A percentile compares a stretch with the other conserved stretches of the same genome.
These are phyloP conservation scores for Ammodytes marinus DNA, from an alignment of 2,113 vertebrate species.

Conservation along the genomic window DNA sequence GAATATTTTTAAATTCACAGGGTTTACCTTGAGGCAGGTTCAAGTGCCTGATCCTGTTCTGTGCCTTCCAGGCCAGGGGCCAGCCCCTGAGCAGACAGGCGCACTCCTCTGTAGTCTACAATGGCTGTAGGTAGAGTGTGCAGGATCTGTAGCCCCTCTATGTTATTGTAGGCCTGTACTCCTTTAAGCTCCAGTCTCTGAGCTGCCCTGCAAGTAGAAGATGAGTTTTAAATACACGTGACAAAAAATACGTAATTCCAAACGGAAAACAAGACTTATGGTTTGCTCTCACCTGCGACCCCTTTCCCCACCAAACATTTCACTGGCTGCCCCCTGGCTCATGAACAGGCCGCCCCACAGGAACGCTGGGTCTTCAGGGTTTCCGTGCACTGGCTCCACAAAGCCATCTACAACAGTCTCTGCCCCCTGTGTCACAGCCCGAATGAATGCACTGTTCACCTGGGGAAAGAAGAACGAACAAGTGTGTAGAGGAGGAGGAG, in stretches of 20 bases:
- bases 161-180: conserved; percentile 84
- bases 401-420: conserved; percentile 86
- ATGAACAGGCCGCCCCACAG: conserved; percentile 87
- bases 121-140: conserved; percentile 87
- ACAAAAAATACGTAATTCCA: neutral
- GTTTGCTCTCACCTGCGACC: conserved; percentile 75
- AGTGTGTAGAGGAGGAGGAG: neutral
- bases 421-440: conserved; percentile 81
- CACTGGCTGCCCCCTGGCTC: conserved; percentile 80
- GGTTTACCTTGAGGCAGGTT: conserved; percentile 66
- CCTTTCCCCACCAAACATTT: conserved; percentile 81
- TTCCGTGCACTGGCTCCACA: conserved; percentile 84
- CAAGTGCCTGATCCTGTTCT: conserved; percentile 72
- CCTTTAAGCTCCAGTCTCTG: conserved; percentile 85
- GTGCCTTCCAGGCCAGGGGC: conserved; percentile 85
- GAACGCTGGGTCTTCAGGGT: conserved; percentile 84
- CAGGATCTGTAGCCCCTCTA: conserved; percentile 79
- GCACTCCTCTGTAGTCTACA: conserved; percentile 87
- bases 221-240: conserved; percentile 8
- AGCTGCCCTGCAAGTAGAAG: conserved; percentile 71
- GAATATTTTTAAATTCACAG: neutral
- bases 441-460: conserved; percentile 88
- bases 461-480: conserved; percentile 47
- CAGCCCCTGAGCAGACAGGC: conserved; percentile 87
- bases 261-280: neutral